These are phyloP conservation scores for Stenichneumon culpator DNA, from an alignment of 2,888 invertebrate species.

Conservation along the genomic window DNA sequence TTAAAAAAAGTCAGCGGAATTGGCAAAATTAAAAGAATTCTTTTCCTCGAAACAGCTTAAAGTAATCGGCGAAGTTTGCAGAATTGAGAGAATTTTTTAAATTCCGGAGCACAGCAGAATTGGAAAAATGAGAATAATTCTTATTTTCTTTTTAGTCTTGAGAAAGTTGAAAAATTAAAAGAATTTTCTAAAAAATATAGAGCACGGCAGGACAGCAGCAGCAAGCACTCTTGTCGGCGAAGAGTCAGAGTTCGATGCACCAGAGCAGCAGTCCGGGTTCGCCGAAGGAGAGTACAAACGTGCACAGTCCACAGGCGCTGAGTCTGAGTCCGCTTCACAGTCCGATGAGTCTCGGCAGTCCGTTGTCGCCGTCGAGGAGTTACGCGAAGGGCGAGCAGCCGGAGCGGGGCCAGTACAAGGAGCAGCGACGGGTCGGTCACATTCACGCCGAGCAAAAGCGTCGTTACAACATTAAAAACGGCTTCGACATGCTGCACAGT, in stretches of 20 bases:
- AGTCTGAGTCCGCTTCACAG: slow-evolving; percentile 85
- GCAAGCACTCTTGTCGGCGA: slow-evolving; percentile 77
- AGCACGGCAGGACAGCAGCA: slow-evolving; percentile 70
- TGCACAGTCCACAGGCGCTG: slow-evolving; percentile 83
- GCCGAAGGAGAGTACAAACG: slow-evolving; percentile 80
- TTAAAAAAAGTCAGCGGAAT: no score
- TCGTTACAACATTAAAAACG: slow-evolving; percentile 97
- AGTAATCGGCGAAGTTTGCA: neutral
- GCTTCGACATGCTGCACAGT: slow-evolving; percentile 97
- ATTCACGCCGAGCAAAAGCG: slow-evolving; percentile 98
- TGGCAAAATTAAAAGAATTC: no score
- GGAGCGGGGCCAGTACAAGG: slow-evolving; percentile 86
- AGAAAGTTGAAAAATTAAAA: neutral
- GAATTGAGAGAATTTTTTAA: no score
- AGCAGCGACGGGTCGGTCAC: slow-evolving; percentile 94
- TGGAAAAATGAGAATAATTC: neutral
- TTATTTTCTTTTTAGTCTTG: neutral
- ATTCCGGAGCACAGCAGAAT: neutral
- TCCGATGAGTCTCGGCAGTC: slow-evolving; percentile 86
- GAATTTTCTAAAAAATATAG: slow-evolving; percentile 11
- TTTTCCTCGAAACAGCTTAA: no score
- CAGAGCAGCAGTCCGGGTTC: slow-evolving; percentile 81
- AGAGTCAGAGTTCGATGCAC: slow-evolving; percentile 76
- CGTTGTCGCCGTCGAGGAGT: slow-evolving; percentile 88
- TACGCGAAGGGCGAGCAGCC: slow-evolving; percentile 85